Base-by-base conservation (phyloP, 23 tunicate genomes). In the Halocynthia aurantium region DNA sequence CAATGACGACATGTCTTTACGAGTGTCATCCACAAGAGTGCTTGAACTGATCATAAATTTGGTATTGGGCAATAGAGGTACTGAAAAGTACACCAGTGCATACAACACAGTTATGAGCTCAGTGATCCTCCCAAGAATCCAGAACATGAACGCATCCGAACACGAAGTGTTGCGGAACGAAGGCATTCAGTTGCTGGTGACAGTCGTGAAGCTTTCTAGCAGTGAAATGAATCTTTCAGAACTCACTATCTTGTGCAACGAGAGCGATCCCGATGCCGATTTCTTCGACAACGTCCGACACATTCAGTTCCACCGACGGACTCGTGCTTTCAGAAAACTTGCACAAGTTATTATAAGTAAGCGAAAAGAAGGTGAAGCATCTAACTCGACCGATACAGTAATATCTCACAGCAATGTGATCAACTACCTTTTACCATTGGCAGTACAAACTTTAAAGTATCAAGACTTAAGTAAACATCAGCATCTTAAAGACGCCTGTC, bases 281-380 rank as follows among this genome's bases (percentile, higher is more conserved):
- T 73, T 76, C 70, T 93, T 87, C 77, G 80, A 76, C 15, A 87
- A 87, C 64, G 83, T 93, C 15, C 81, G 77, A 21, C 94, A 87
- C 73, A 84, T 93, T 19, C 93, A 93, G 53, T 17, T 76, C 71
- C 98, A 87, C 58, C 52, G 89, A 76, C 76, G 90, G 22, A 76
- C 93, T 0, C 70, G 88, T 6, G 98, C 86, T 55, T 84, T 80
- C 64, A 61, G 86, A 22, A 84, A 81, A 44, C 22, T 93, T 5
- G 98, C 93, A n/a, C 77, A 75, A 75, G 73, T 51, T 51, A 77
- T 85, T 10, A 17, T 50, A 72, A 72, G 52, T 49, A 8, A 21
- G 5, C 6, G 21, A 50, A 15, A 8, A 31, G 53, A 66, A 10
- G 77, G 12, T 31, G 53, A 55, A 5, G 5, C 51, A 72, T 11